Evolutionary conservation across 2,888 invertebrate species (phyloP).

Genomic region (Agonopterix heracliana): DNA sequence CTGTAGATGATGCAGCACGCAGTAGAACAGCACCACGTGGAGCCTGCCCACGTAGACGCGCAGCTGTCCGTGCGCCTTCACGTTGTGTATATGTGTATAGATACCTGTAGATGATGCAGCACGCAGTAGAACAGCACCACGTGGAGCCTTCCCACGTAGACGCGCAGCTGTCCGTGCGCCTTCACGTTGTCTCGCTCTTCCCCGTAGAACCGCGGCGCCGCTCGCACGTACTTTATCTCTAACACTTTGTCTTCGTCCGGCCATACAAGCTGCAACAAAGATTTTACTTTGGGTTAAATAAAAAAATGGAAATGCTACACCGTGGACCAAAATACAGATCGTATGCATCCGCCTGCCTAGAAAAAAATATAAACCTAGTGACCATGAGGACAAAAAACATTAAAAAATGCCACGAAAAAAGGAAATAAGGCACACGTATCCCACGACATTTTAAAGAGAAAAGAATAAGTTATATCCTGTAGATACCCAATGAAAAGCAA

Average conservation of each 20-base stretch:
- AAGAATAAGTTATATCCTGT: no score
- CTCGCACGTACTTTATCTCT: constrained; percentile 85
- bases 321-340: no score
- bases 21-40: constrained; percentile 81
- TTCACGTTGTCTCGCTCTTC: constrained; percentile 56
- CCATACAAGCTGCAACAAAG: constrained; percentile 77
- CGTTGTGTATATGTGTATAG: no score
- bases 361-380: no score
- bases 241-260: constrained; percentile 88
- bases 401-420: no score
- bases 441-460: no score
- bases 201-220: constrained; percentile 76
- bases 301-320: no score
- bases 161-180: constrained; percentile 82
- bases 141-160: constrained; percentile 83
- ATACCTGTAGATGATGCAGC: constrained; percentile 79
- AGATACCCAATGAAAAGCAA: no score
- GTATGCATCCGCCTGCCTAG: no score
- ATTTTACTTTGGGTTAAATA: no score
- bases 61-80: constrained; percentile 82
- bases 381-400: no score
- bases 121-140: constrained; percentile 81
- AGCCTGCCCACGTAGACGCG: constrained; percentile 82
- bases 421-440: no score
- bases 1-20: constrained; percentile 79